These are phyloP conservation scores for Salarias fasciatus DNA, from an alignment of 2,797 vertebrate genomes.

Conservation along the genomic window DNA sequence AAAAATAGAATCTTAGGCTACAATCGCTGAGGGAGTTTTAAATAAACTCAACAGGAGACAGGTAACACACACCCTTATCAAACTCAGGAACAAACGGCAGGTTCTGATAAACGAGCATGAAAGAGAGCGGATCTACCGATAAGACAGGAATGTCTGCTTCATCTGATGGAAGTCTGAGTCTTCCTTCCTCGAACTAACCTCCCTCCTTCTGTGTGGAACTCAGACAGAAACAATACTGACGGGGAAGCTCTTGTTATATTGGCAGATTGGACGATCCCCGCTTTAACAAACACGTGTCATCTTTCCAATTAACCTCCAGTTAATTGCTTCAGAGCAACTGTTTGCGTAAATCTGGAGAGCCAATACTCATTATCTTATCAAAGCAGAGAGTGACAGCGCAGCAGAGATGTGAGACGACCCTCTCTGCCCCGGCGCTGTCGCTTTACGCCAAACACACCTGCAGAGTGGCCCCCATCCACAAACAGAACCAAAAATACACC, in stretches of 20 bases:
- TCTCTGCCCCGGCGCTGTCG: conserved; percentile 9
- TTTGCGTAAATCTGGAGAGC: conserved; percentile 52
- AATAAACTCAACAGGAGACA: too few relatives aligned
- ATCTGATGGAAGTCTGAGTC: too few relatives aligned
- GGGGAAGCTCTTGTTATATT: conserved; percentile 14
- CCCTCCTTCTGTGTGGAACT: conserved; percentile 27
- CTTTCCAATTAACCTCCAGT: conserved; percentile 62
- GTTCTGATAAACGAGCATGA: too few relatives aligned
- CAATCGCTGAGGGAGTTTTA: too few relatives aligned
- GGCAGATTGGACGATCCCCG: conserved; percentile 7
- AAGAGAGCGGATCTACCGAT: too few relatives aligned
- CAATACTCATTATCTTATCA: conserved; percentile 62
- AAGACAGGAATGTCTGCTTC: too few relatives aligned
- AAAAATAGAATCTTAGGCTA: too few relatives aligned
- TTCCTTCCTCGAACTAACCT: too few relatives aligned
- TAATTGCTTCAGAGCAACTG: conserved; percentile 58
- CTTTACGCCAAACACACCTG: background rate
- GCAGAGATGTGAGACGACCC: background rate
- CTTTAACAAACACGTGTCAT: conserved; percentile 38
- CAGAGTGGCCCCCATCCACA: too few relatives aligned
- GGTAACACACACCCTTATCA: too few relatives aligned
- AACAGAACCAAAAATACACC: too few relatives aligned
- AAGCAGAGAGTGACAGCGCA: background rate
- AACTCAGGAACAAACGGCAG: too few relatives aligned
- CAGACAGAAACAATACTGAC: background rate